A percentile compares a stretch with the other conserved stretches of the same genome.
phyloP scores from a whole-genome alignment of 2,113 vertebrate genomes.

The Proteles cristata region DNA sequence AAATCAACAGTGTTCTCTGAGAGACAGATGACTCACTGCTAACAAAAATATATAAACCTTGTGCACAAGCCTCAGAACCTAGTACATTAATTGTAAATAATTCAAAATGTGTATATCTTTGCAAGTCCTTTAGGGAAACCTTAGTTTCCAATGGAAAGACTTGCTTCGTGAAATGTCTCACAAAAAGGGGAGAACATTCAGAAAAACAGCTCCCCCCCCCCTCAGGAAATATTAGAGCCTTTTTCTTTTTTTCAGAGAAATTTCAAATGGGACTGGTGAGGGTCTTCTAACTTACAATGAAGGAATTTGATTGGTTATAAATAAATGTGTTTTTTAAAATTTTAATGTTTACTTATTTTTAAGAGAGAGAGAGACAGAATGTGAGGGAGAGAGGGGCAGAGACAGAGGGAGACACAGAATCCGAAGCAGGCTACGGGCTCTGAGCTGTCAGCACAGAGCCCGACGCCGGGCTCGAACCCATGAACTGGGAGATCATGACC shows the following conservation, averaged over 20 bases:
- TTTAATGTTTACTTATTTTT: too few relatives aligned
- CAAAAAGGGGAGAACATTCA: background rate
- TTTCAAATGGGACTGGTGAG: background rate
- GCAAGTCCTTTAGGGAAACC: background rate
- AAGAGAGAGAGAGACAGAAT: too few relatives aligned
- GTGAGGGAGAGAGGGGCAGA: too few relatives aligned
- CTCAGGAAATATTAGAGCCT: background rate
- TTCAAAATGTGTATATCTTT: background rate
- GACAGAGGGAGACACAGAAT: too few relatives aligned
- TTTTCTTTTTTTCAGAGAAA: conserved; percentile 6
- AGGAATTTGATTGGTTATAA: conserved; percentile 5
- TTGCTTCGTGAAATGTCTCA: background rate
- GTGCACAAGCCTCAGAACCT: background rate
- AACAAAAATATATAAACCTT: background rate
- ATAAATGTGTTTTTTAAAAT: background rate
- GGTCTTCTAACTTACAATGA: background rate
- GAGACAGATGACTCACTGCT: background rate
- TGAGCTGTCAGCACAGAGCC: too few relatives aligned
- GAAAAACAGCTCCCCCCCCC: background rate
- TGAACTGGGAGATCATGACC: too few relatives aligned
- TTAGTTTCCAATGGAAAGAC: background rate
- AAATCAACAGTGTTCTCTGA: background rate
- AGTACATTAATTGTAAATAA: background rate
- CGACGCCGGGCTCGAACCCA: too few relatives aligned
- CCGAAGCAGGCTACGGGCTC: too few relatives aligned